Percentiles rank a stretch among this genome's conserved stretches.
phyloP scores from a whole-genome alignment of 2,113 vertebrate species.

The Paracanthobrama guichenoti region DNA sequence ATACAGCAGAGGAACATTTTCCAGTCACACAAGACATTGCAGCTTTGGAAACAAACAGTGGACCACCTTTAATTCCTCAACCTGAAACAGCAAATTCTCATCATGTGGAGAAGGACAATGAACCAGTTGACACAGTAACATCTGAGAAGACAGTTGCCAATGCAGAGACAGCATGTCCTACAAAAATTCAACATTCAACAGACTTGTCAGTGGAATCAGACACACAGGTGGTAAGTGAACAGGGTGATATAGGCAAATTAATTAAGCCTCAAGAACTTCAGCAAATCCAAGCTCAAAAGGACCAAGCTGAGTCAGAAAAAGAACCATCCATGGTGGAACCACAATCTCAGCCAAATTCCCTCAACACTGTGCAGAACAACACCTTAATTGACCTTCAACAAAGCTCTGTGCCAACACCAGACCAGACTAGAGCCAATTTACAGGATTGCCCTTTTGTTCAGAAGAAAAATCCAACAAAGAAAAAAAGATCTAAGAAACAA shows the following conservation, averaged over 20 bases:
- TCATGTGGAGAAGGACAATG: neutral
- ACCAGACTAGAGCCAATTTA: neutral
- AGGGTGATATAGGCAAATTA: neutral
- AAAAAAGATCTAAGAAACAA: constrained; percentile 47
- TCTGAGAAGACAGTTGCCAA: neutral
- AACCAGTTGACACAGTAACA: neutral
- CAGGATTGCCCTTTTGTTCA: neutral
- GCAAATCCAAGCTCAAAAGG: neutral
- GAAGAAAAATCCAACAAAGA: constrained; percentile 32
- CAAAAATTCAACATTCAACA: constrained; percentile 6
- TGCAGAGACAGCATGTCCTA: neutral
- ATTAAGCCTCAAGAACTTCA: constrained; percentile 11
- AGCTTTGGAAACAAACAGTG: constrained; percentile 31
- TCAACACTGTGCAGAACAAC: neutral
- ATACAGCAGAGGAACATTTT: constrained; percentile 61
- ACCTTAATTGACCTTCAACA: neutral
- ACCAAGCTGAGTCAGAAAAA: constrained; percentile 27
- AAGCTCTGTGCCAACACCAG: neutral
- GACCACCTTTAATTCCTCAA: constrained; percentile 51
- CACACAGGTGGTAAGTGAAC: neutral
- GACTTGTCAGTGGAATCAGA: constrained; percentile 23
- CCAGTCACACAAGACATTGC: constrained; percentile 51
- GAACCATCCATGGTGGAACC: neutral
- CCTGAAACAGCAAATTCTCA: constrained; percentile 50
- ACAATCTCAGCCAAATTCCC: neutral